phyloP scores from a whole-genome alignment of 2,888 invertebrate genomes.

The Ormyrus labotus region DNA sequence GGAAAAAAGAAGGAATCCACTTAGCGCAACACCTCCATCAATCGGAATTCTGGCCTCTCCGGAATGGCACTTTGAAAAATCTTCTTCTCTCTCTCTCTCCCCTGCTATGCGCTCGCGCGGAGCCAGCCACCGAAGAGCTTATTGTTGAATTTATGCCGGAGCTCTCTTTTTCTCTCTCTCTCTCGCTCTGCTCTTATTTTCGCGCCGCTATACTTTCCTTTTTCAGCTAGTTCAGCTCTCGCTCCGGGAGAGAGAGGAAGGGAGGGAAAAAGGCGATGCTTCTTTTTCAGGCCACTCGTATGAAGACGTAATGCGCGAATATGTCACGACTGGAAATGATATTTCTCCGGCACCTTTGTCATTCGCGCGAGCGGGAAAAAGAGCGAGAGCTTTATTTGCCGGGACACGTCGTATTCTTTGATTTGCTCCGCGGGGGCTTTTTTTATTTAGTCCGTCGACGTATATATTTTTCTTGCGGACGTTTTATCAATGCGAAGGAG shows the following conservation, averaged over 20 bases:
- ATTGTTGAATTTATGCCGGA: conserved; percentile 51
- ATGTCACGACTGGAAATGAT: conserved; percentile 33
- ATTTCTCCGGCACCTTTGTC: neutral
- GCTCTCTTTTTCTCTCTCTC: neutral
- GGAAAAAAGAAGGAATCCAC: conserved; percentile 51
- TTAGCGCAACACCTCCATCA: conserved; percentile 56
- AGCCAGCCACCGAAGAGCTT: conserved; percentile 42
- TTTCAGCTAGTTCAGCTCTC: too few relatives aligned
- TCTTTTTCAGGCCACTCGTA: conserved; percentile 32
- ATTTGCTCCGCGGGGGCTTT: too few relatives aligned
- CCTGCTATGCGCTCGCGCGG: conserved; percentile 15
- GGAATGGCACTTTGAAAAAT: conserved; percentile 58
- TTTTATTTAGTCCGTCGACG: too few relatives aligned
- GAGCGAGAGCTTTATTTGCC: neutral
- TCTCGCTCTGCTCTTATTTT: conserved; percentile 14
- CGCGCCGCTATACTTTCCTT: neutral
- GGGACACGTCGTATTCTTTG: neutral
- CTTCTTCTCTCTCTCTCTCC: conserved; percentile 41
- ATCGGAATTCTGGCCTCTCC: conserved; percentile 49
- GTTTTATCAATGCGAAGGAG: too few relatives aligned
- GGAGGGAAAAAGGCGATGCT: neutral
- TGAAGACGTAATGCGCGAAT: conserved; percentile 44
- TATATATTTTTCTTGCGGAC: too few relatives aligned
- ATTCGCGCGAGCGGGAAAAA: neutral
- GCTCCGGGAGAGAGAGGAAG: too few relatives aligned